Evolutionary conservation across 1,140 invertebrate species (phyloP), one percentile per base, ranked within the genome.

Genomic region (Venturia canescens): DNA sequence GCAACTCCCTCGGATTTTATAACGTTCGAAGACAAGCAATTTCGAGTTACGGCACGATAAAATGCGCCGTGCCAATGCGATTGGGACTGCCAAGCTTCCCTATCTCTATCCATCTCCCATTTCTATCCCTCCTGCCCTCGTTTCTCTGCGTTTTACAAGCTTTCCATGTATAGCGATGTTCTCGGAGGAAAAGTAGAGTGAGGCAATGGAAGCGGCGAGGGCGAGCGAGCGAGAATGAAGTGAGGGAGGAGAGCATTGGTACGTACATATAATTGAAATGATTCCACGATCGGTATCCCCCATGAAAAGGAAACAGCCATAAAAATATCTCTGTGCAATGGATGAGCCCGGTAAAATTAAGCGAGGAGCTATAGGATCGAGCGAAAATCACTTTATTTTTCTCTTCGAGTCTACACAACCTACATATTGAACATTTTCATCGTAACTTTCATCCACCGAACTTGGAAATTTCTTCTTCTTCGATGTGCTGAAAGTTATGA

Each of bases 31-130:
- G 85, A 84, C 88, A 84, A 86, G 84, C 82, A 83, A 87, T 84
- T 85, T 69, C 83, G 75, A 84, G 84, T 89, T 88, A 89, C 86
- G 86, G 82, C 83, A 82, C 85, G 85, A 87, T 88, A 88, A 89
- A 88, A 82, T 86, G 84, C 70, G 44, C 72, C 81, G 80, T 80
- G 27, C 81, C 60, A 78, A 78, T 83, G 72, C 66, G 76, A 72
- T 77, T 77, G 75, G 75, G 75, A 77, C 27, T 16, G 29, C n/a
- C 29, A 21, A 23, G 4, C 23, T 79, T 34, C 34, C n/a, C 77
- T 34, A 13, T 44, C 38, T 44, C 38, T 44, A 44, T 44, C 38
- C 13, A 1, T 44, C 38, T 44, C 38, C 11, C 7, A 9, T 13
- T n/a, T 16, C 44, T 38, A 44, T 11, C 44, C 27, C 66, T 38